Evolutionary conservation across 2,113 vertebrate genomes (phyloP), one percentile per base, ranked within the genome.

Genomic region (Chelonoidis abingdonii): DNA sequence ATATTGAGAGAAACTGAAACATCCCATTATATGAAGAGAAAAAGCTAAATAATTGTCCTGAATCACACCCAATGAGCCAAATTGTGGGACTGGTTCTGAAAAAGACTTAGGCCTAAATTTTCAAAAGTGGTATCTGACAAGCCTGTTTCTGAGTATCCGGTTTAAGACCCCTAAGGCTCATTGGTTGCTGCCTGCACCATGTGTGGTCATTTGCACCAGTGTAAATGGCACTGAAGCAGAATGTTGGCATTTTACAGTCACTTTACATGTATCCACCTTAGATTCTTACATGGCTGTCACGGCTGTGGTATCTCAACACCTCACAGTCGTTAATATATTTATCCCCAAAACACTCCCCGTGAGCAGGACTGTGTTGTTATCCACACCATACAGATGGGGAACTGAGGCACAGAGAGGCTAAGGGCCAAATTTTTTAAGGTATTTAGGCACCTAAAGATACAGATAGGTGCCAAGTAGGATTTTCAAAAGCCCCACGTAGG

Each of bases 11-110:
- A 5, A 29, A 31, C 21, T 47, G 19, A 87, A 50, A 19, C 88
- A 92, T 86, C 47, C 52, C 0, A 0, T 53, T 41, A 57, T 27
- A 3, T 3, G 29, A 72, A 90, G 57, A 76, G 81, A 80, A 81
- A 16, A 19, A 57, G 69, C 44, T 80, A 35, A 89, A 87, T 69
- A 81, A 21, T 7, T 80, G 65, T 54, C 87, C 83, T 90, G 65
- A 80, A 83, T 65, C 31, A 35, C 49, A 16, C 52, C 52, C 79
- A 81, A 1, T 2, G 50, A 52, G 86, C 8, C 47, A 90, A 84
- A 83, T 8, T 78, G 69, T 69, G 35, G 59, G 83, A 49, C 35
- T 65, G 87, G 50, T 29, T 27, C 27, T 75, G 44, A 65, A 54
- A 54, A 72, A 87, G 89, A 83, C 91, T 53, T 65, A 0, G 44